Evolutionary conservation across 2,888 invertebrate species (phyloP), one percentile per base, ranked within the genome.

Genomic region (Steinernema scapterisci): DNA sequence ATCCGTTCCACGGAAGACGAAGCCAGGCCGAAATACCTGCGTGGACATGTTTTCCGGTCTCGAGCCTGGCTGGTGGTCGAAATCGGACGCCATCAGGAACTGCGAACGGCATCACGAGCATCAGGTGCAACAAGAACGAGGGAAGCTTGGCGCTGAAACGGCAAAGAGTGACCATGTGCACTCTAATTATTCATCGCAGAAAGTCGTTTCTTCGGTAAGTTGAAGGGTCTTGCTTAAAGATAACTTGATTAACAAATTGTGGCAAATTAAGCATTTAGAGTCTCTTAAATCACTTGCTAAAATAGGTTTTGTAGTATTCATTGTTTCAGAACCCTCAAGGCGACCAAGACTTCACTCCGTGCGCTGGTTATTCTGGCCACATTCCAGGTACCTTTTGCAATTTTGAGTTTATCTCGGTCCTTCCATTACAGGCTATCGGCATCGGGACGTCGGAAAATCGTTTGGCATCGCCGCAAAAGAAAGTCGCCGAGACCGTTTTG

Each of bases 11-110:
- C 31, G 63, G 38, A 63, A 31, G 54, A 2, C 13, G 63, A 63
- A 63, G 31, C 25, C 31, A 16, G 7, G 31, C 1, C 5, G 48
- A 5, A 19, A 25, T 31, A 7, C 5, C 9, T 27, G 25, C 1
- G 31, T 31, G 27, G 78, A 52, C 27, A 43, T 63, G n/a, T 78
- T 78, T 38, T 44, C 54, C 11, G 78, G 78, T 19, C 73, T 72
- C n/a, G 76, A 72, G 25, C 46, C 71, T 21, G 78, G 78, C 23
- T 78, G 80, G 80, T 78, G 80, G 80, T 78, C 80, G n/a, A 78
- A 78, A 46, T 73, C 77, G 19, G 77, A 78, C 63, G 80, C 78
- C 9, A 21, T 78, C 11, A 23, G 71, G 21, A 78, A 78, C 70
- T 43, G 72, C 19, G 38, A 51, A 11, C 56, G 74, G 0, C 76